A percentile compares a stretch with the other conserved stretches of the same genome.
These are phyloP conservation scores for Peromyscus maniculatus DNA, from an alignment of 2,113 vertebrate species.

Conservation along the genomic window DNA sequence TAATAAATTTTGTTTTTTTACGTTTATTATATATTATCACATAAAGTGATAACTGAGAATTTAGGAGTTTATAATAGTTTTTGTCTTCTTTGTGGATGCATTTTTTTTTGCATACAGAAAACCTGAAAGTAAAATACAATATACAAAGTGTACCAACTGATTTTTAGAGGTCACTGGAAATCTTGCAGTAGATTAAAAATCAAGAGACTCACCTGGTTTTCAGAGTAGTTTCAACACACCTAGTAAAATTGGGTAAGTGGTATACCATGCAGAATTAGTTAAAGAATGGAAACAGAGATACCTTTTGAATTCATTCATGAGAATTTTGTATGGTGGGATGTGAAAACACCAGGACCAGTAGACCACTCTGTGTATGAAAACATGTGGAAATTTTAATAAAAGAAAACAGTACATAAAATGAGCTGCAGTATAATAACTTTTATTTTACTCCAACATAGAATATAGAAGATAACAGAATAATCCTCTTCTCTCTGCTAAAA, in stretches of 20 bases:
- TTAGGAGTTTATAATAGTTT: neutral
- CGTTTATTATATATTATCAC: neutral
- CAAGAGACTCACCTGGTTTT: neutral
- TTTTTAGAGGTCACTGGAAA: neutral
- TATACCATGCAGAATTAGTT: neutral
- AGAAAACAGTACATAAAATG: neutral
- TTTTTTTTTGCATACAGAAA: neutral
- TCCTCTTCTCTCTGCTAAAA: neutral
- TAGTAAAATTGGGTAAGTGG: neutral
- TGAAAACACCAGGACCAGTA: neutral
- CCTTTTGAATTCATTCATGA: neutral
- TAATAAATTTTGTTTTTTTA: neutral
- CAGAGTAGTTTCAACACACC: neutral
- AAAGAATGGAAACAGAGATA: neutral
- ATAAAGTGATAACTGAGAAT: neutral
- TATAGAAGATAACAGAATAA: neutral
- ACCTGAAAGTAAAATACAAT: neutral
- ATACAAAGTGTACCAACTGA: neutral
- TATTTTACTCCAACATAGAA: neutral
- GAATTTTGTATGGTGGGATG: neutral
- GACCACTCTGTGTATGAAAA: neutral
- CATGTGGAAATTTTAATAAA: neutral
- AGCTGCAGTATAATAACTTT: neutral
- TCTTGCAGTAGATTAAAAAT: neutral
- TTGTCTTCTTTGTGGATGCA: neutral